These are phyloP conservation scores for Onchidella celtica DNA, from an alignment of 2,888 invertebrate genomes.

Conservation along the genomic window DNA sequence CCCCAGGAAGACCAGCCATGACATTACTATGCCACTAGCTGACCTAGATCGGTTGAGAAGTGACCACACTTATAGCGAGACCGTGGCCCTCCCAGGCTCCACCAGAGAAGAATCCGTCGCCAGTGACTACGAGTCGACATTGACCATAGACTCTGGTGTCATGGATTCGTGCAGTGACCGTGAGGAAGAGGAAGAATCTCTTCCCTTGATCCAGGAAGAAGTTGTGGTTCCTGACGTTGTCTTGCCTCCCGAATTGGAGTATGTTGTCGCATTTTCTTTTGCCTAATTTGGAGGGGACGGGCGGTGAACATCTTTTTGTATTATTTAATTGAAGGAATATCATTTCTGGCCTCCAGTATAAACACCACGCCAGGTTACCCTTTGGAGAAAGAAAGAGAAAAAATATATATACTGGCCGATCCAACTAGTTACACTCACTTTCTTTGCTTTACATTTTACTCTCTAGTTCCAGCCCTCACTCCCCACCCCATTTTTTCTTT, in stretches of 20 bases:
- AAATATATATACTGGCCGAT: too few relatives aligned
- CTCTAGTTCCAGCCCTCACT: too few relatives aligned
- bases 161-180: conserved; percentile 48
- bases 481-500: too few relatives aligned
- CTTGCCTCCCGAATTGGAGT: conserved; percentile 33
- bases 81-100: conserved; percentile 45
- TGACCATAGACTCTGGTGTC: conserved; percentile 54
- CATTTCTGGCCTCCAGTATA: too few relatives aligned
- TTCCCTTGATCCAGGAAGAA: conserved; percentile 37
- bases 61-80: conserved; percentile 33
- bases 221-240: conserved; percentile 39
- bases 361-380: too few relatives aligned
- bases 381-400: too few relatives aligned
- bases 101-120: conserved; percentile 54
- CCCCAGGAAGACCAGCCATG: conserved; percentile 47
- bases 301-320: too few relatives aligned
- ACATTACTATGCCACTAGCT: conserved; percentile 10
- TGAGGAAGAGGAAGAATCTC: conserved; percentile 44
- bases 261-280: conserved; percentile 7
- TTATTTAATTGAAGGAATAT: too few relatives aligned
- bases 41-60: conserved; percentile 25
- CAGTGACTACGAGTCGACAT: conserved; percentile 53
- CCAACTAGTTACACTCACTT: too few relatives aligned
- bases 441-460: too few relatives aligned
- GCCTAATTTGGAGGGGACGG: too few relatives aligned